A percentile compares a stretch with the other conserved stretches of the same genome.
Conservation (phyloP, 2,113 vertebrate species). For the Grammomys surdaster region DNA sequence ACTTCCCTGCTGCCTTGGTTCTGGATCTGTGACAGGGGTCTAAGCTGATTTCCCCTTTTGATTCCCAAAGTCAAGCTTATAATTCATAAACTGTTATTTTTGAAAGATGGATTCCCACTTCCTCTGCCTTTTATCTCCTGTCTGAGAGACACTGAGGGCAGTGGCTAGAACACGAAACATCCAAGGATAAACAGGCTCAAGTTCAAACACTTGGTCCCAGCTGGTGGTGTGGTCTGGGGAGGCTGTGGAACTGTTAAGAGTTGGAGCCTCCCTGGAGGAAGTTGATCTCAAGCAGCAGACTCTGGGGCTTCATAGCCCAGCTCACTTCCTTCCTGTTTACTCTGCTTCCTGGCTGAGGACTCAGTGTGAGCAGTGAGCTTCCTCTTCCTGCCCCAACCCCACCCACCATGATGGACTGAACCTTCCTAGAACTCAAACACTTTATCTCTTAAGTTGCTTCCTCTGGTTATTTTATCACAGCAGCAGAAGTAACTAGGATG, state of each 20-base stretch:
- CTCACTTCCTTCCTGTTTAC: no score
- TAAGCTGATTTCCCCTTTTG: not conserved
- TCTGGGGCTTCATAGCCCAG: not conserved
- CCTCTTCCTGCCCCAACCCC: not conserved
- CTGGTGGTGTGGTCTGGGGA: no score
- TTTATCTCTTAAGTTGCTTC: not conserved
- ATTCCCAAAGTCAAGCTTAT: not conserved
- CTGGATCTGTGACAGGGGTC: not conserved
- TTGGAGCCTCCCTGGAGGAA: not conserved
- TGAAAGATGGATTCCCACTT: not conserved
- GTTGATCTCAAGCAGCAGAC: not conserved
- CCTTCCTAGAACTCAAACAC: not conserved
- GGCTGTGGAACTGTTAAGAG: not conserved
- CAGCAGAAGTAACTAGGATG: not conserved
- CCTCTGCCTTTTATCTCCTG: not conserved
- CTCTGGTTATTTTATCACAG: not conserved
- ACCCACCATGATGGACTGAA: not conserved
- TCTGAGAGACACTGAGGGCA: not conserved
- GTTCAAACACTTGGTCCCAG: no score
- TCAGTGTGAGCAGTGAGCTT: not conserved
- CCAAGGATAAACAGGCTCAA: no score
- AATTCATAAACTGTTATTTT: not conserved
- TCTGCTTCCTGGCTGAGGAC: not conserved
- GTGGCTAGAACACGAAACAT: not conserved
- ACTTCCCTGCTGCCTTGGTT: not conserved